Evolutionary conservation across 2,113 vertebrate genomes (phyloP).

Genomic region (Montifringilla adamsi): DNA sequence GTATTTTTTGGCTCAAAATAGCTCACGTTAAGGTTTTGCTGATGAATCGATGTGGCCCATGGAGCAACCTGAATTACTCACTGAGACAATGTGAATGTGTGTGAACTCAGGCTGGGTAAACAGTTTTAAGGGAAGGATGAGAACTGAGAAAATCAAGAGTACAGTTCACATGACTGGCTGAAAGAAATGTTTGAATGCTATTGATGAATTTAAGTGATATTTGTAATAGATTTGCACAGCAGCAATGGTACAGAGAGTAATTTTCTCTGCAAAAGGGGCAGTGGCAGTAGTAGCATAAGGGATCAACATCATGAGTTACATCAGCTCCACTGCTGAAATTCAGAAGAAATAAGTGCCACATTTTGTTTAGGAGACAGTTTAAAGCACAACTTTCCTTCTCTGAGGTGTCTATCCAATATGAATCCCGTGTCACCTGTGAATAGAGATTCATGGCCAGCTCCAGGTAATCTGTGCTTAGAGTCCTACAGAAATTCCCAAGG

Average conservation of each 20-base stretch:
- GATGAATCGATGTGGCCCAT: not conserved
- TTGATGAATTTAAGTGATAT: not conserved
- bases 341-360: not conserved
- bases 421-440: not conserved
- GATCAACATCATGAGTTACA: no score
- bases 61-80: not conserved
- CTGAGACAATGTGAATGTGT: not conserved
- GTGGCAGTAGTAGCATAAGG: not conserved
- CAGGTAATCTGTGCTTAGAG: not conserved
- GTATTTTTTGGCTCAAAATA: slow-evolving; percentile 19
- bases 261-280: not conserved
- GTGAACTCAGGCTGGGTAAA: not conserved
- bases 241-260: not conserved
- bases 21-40: not conserved
- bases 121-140: not conserved
- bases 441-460: not conserved
- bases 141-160: not conserved
- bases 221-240: fast-evolving
- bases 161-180: not conserved
- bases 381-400: not conserved
- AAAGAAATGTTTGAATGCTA: not conserved
- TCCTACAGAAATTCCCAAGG: not conserved
- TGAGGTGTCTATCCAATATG: not conserved
- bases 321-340: not conserved
- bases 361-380: not conserved